Percentiles rank a stretch among this genome's conserved stretches.
Evolutionary conservation across 1,140 invertebrate species (phyloP).

Genomic region (Apocrypta bakeri): DNA sequence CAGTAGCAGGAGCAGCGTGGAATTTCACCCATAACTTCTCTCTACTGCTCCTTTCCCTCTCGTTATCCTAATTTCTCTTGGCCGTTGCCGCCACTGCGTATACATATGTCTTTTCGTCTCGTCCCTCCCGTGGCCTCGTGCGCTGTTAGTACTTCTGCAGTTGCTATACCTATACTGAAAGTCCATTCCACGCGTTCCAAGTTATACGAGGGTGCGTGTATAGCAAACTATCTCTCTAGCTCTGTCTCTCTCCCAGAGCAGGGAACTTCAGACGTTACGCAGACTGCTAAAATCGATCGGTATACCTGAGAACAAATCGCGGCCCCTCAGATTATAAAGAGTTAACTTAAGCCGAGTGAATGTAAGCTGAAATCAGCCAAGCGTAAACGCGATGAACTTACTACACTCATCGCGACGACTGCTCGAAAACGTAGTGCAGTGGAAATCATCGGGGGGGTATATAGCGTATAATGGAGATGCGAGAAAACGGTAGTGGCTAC

Average conservation of each 20-base stretch:
- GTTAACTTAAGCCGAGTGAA: background rate
- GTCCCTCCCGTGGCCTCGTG: too few species aligned
- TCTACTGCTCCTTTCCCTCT: conserved; percentile 14
- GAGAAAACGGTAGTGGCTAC: conserved; percentile 8
- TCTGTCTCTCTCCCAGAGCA: conserved; percentile 32
- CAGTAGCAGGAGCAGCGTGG: background rate
- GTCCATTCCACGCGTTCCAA: conserved; percentile 55
- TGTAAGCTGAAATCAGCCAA: background rate
- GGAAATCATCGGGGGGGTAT: background rate
- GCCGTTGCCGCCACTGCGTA: conserved; percentile 48
- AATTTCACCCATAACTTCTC: conserved; percentile 35
- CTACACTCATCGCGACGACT: background rate
- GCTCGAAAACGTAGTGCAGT: background rate
- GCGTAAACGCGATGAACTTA: background rate
- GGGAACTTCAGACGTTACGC: conserved; percentile 32
- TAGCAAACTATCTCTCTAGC: conserved; percentile 3
- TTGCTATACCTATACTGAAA: too few species aligned
- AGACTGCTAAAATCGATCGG: conserved; percentile 41
- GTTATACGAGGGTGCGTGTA: conserved; percentile 53
- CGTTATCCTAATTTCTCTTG: conserved; percentile 38
- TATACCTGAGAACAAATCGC: conserved; percentile 44
- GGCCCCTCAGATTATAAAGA: conserved; percentile 28
- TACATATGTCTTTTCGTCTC: conserved; percentile 28
- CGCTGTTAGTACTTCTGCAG: too few species aligned
- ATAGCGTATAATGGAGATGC: background rate